These are phyloP conservation scores for Clarias fuscus DNA, from an alignment of 2,797 vertebrate genomes.

Conservation along the genomic window DNA sequence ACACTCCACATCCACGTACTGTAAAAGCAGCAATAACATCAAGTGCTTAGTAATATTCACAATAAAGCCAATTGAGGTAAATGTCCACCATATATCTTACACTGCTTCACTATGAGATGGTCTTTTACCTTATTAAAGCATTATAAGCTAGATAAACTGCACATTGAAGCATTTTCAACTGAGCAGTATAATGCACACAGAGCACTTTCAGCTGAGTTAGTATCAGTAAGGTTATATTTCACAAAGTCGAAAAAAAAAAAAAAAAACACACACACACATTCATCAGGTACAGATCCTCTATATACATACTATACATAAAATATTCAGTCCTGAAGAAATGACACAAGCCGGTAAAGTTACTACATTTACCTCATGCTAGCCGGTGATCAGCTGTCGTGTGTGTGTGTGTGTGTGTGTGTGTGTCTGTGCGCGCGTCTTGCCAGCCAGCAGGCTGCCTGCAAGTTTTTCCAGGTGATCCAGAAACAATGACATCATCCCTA, in stretches of 20 bases:
- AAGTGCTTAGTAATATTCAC: not conserved
- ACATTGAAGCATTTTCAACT: not conserved
- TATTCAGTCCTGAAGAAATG: constrained; percentile 5
- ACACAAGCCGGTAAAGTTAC: not conserved
- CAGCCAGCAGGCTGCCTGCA: constrained; percentile 49
- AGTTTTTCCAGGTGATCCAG: constrained; percentile 71
- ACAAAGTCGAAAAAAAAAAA: constrained; percentile 19
- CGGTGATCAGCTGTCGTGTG: constrained; percentile 46
- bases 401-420: constrained; percentile 42
- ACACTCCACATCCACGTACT: not conserved
- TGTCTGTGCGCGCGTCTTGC: constrained; percentile 35
- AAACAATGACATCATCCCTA: constrained; percentile 75
- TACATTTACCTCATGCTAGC: constrained; percentile 43
- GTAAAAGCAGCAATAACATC: not conserved
- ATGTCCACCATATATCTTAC: not conserved
- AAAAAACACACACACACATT: not conserved
- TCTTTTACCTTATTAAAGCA: constrained; percentile 1
- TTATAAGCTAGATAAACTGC: constrained; percentile 22
- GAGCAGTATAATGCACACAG: not conserved
- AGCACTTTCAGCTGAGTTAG: constrained; percentile 19
- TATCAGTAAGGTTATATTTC: not conserved
- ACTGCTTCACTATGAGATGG: not conserved
- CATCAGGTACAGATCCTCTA: constrained; percentile 11
- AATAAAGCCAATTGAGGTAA: not conserved
- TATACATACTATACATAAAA: not conserved